Evolutionary conservation across 2,888 invertebrate genomes (phyloP), one percentile per base, ranked within the genome.

Genomic region (Candidula unifasciata): DNA sequence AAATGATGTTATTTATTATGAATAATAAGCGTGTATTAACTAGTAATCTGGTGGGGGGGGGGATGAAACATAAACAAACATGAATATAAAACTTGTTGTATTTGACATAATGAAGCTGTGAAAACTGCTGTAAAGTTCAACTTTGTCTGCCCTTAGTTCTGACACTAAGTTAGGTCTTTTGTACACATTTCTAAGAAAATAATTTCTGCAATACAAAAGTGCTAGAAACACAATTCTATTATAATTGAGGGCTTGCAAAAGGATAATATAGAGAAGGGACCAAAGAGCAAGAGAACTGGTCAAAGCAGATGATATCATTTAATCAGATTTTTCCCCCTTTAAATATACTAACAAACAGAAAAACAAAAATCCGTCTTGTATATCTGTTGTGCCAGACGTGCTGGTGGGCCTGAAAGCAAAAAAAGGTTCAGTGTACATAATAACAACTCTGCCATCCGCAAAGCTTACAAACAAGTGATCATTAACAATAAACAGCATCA

Each of bases 141-240:
- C 73, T 44, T 44, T 74, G 73, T 52, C 52, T 74, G n/a, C 27
- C 52, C 27, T 68, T 52, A 74, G 71, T 44, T n/a, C n/a, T 44
- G 71, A 73, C 44, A 73, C 24, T 44, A 13, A 27, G 52, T 52
- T 71, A 71, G 21, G 24, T 44, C 44, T 44, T 44, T 5, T 27
- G 27, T 64, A 13, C 64, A 64, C 3, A 64, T n/a, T 64, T 64
- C 24, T 24, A 27, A 64, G 44, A 44, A 13, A 44, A 33, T 35
- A 54, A 21, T 30, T 57, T 77, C 77, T 77, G 77, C 57, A 77
- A 77, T 24, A 77, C 0, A 77, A n/a, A 77, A 74, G 27, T 52
- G 52, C 2, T 3, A 74, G 44, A 13, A 74, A 52, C 8, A 74
- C 52, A 74, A 52, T 52, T 74, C 52, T 16, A 27, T 74, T n/a